Evolutionary conservation across 2,113 vertebrate genomes (phyloP), one percentile per base, ranked within the genome.

Genomic region (Casuarius casuarius): DNA sequence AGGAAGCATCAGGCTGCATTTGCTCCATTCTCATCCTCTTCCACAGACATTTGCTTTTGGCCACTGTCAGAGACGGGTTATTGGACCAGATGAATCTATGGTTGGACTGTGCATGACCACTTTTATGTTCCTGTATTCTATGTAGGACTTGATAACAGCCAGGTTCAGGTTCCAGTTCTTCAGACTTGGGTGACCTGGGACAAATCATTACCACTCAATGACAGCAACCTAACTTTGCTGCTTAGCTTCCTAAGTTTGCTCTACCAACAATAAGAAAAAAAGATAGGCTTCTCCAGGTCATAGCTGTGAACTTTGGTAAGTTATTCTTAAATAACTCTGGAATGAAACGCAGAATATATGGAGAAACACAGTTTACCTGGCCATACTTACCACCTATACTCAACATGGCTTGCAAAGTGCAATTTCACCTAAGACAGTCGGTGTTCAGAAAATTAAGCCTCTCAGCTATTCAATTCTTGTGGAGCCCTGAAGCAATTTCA

Each of bases 21-120:
- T 61, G 33, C 51, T 52, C 54, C 0, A 0, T 19, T 61, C 16
- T 44, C 26, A 26, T 7, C 29, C 5, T 0, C 2, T 8, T 28
- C 9, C 77, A 49, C 31, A 59, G 48, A 52, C 13, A 5, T 6
- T 38, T 29, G 49, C 44, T 44, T 2, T 26, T 66, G 56, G 15
- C 11, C 62, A 8, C 31, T 62, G 31, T 17, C 65, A 77, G 0
- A 22, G 6, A 7, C 12, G 16, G 35, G 8, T 10, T 11, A 72
- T 7, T 31, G 26, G 16, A 14, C 20, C 26, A 4, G 31, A 16
- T 28, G 20, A 61, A 78, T 13, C 18, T 29, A 42, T 20, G 38
- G 10, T 44, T 84, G n/a, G 15, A 62, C 13, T 29, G 49, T 28
- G 71, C 2, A 9, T 7, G 7, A 49, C 9, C 9, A 23, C 5